Evolutionary conservation across 53 echinoderm and acorn worm genomes (phyloP), one percentile per base, ranked within the genome.

Genomic region (Apostichopus leukothele): DNA sequence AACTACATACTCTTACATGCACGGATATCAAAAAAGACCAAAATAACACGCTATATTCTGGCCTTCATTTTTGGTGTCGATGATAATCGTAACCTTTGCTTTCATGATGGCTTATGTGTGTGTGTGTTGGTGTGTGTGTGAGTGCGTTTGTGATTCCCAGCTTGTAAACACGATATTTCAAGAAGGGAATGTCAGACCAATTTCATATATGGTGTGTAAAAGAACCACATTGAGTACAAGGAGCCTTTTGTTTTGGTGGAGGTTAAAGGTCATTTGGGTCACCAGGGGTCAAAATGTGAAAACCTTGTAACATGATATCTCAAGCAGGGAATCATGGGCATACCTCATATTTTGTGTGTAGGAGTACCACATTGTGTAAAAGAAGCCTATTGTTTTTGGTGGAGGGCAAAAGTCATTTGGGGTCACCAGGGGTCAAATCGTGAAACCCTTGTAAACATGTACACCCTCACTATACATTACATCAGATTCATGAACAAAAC

Each of bases 121-220:
- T 23, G 25, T 25, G 25, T 25, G 25, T 25, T 25, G 25, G 25
- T 25, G 25, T 25, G 25, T 25, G 25, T 25, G 25, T 25, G 55
- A 55, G 9, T 55, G 7, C 9, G 55, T 55, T 7, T 55, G 55
- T 55, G 55, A 55, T 9, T 0, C 55, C 55, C 13, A 7, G 74
- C 74, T 74, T 74, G 74, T 74, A 74, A 74, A 74, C 74, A 74
- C 74, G 6, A 74, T 74, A 74, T 74, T 1, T 74, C 23, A 74
- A 74, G 13, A 74, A 74, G 13, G 6, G 19, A 10, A 74, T 7
- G 23, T 7, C 13, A 10, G 74, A 12, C 20, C 20, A 23, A 23
- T 12, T 23, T 74, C 6, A 23, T 74, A 74, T 14, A 0, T 9
- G 20, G 23, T 6, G 13, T 74, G 74, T 21, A 21, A 14, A 74